These are phyloP conservation scores for Tapirus terrestris DNA, from an alignment of 2,113 vertebrate species.

Conservation along the genomic window DNA sequence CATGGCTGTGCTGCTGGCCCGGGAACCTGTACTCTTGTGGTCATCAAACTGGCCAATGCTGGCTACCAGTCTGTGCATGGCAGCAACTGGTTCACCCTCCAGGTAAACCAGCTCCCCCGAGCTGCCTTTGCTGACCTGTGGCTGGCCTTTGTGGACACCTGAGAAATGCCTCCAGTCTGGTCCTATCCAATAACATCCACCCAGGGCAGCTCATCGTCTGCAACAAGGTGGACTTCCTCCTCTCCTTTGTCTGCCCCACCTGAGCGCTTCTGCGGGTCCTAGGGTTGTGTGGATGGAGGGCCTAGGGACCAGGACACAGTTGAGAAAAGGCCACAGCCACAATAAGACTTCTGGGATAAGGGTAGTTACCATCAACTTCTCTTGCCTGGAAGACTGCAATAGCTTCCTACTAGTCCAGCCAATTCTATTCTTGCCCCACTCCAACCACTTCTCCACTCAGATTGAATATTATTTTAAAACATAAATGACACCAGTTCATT, in stretches of 20 bases:
- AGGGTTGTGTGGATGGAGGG: not conserved
- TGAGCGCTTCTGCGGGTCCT: not conserved
- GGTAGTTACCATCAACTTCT: not conserved
- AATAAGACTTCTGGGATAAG: not conserved
- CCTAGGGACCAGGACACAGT: not conserved
- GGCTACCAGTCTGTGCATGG: not conserved
- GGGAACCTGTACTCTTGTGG: conserved; percentile 34
- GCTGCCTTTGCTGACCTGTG: conserved; percentile 45
- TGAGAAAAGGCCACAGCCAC: not conserved
- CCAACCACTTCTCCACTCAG: not conserved
- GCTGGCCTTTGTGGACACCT: conserved; percentile 52
- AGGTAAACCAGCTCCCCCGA: conserved; percentile 41
- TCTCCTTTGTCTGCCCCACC: not conserved
- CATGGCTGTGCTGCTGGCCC: conserved; percentile 23
- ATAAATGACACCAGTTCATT: not conserved
- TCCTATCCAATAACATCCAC: conserved; percentile 58
- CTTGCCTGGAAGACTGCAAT: not conserved
- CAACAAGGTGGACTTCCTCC: not conserved
- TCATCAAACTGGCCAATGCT: conserved; percentile 68
- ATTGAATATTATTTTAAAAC: not conserved
- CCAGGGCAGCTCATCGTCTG: not conserved
- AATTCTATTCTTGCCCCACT: not conserved
- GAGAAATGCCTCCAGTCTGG: conserved; percentile 61
- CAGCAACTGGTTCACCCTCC: conserved; percentile 46
- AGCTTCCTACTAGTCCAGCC: not conserved